Conservation (phyloP, 2,888 invertebrate genomes). For the Aphidius colemani region DNA sequence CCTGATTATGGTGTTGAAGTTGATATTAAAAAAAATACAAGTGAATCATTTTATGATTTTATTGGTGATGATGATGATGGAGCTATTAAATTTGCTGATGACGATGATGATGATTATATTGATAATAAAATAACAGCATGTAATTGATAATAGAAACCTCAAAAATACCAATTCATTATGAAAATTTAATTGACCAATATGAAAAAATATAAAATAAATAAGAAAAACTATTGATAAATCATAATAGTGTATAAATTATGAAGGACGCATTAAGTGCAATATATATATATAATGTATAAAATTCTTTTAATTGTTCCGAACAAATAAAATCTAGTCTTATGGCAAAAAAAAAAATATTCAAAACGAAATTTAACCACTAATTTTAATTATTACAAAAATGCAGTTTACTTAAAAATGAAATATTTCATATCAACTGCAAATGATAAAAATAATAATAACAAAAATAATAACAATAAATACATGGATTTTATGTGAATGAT, state of each 20-base stretch:
- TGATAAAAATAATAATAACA: no score
- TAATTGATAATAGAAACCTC: neutral
- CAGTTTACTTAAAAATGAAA: constrained; percentile 1
- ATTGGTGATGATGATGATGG: constrained; percentile 49
- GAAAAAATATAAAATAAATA: no score
- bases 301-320: neutral
- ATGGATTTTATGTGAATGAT: constrained; percentile 11
- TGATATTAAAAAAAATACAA: constrained; percentile 43
- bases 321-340: constrained; percentile 4
- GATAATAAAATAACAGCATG: constrained; percentile 49
- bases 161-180: no score
- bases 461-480: constrained; percentile 4
- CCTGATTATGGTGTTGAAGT: constrained; percentile 49
- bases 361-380: neutral
- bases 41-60: constrained; percentile 49
- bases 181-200: no score
- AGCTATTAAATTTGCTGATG: constrained; percentile 52
- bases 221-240: no score
- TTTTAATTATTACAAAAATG: neutral
- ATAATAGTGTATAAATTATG: no score
- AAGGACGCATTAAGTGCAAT: neutral
- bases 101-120: constrained; percentile 48
- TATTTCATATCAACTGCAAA: no score
- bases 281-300: neutral
- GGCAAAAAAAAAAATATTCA: neutral